Percentiles rank a stretch among this genome's conserved stretches.
These are phyloP conservation scores for Dynastes tityus DNA, from an alignment of 2,888 invertebrate species.

Conservation along the genomic window DNA sequence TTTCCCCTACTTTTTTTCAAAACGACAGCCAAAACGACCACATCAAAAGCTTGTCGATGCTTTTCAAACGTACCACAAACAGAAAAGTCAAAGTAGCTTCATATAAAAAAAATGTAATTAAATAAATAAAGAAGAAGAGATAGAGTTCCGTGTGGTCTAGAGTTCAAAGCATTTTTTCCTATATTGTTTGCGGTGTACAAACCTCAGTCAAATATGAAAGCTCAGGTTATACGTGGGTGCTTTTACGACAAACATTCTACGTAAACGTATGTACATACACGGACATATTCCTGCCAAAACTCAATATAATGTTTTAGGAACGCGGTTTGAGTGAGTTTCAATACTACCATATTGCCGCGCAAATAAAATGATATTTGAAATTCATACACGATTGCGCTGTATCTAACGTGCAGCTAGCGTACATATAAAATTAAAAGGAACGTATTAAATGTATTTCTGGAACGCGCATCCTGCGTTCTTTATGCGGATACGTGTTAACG, in stretches of 20 bases:
- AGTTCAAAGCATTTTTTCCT: conserved; percentile 39
- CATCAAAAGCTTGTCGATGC: conserved; percentile 3
- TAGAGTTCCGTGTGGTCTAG: neutral
- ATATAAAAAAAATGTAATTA: conserved; percentile 29
- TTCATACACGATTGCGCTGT: neutral
- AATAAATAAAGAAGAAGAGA: conserved; percentile 14
- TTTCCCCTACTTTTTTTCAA: neutral
- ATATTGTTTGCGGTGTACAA: conserved; percentile 26
- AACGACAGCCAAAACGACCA: neutral
- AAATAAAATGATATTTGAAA: conserved; percentile 24
- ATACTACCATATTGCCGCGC: conserved; percentile 3
- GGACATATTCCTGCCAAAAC: neutral
- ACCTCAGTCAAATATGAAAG: conserved; percentile 34
- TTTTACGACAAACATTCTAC: conserved; percentile 15
- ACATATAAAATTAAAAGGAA: neutral
- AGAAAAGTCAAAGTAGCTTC: conserved; percentile 8
- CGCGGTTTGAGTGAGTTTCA: conserved; percentile 2
- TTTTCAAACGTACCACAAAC: neutral
- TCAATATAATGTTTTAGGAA: conserved; percentile 3
- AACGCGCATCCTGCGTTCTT: neutral
- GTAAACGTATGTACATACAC: conserved; percentile 9
- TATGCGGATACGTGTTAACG: neutral
- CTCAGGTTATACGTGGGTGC: conserved; percentile 9
- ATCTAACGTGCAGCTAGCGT: neutral
- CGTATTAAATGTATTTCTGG: neutral